Conservation (phyloP, 2,888 invertebrate genomes). For the Aphrophora alni region DNA sequence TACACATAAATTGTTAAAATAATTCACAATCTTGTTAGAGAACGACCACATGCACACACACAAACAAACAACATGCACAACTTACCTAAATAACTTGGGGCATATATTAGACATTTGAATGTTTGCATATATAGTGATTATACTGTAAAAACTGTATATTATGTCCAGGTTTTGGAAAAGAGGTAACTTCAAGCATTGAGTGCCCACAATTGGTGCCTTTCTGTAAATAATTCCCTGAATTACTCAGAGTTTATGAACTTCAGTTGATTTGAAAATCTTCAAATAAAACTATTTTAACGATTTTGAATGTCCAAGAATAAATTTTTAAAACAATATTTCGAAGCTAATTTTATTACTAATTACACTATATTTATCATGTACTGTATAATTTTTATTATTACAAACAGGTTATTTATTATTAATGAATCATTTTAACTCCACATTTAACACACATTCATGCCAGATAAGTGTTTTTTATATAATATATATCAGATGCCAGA, state of each 20-base stretch:
- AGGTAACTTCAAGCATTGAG: conserved; percentile 5
- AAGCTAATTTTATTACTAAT: no score
- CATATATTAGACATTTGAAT: neutral
- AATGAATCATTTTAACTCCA: no score
- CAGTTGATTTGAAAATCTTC: neutral
- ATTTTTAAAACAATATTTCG: no score
- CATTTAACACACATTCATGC: no score
- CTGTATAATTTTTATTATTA: no score
- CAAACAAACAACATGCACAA: neutral
- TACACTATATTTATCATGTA: no score
- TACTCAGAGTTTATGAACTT: neutral
- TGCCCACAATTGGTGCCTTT: neutral
- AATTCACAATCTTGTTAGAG: neutral
- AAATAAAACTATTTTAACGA: neutral
- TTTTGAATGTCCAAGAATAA: no score
- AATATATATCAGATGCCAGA: no score
- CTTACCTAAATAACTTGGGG: neutral
- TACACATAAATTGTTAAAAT: neutral
- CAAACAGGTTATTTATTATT: no score
- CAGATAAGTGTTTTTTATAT: no score
- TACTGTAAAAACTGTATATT: neutral
- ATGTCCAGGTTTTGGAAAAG: neutral
- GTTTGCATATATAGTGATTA: neutral
- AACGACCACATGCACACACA: neutral
- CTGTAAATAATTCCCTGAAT: neutral